Conservation (phyloP, 2,797 vertebrate genomes). For the Potorous gilbertii region DNA sequence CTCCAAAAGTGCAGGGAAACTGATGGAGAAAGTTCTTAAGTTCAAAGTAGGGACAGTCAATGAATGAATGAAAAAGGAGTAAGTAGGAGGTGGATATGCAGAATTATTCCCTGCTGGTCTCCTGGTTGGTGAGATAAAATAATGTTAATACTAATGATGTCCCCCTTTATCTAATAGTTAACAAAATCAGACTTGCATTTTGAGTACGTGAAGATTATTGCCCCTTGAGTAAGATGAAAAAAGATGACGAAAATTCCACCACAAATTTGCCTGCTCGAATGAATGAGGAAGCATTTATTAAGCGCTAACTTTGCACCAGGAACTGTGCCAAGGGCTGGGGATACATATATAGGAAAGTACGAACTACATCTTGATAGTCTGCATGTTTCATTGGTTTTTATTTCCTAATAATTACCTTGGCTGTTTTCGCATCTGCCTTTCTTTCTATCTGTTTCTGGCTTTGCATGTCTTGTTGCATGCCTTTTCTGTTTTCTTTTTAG, state of each 20-base stretch:
- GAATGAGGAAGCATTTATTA: background rate
- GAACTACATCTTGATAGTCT: accelerated
- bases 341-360: background rate
- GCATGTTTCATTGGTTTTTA: accelerated
- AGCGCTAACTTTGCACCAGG: background rate
- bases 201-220: background rate
- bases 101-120: background rate
- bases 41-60: background rate
- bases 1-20: background rate
- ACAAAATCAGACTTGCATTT: background rate
- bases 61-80: background rate
- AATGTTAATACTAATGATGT: background rate
- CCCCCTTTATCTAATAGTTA: background rate
- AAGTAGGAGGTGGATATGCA: background rate
- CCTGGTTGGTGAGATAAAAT: background rate
- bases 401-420: too few relatives aligned
- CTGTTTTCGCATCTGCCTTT: too few relatives aligned
- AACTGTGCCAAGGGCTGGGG: background rate
- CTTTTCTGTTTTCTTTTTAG: constrained; percentile 16
- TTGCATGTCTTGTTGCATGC: background rate
- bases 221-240: background rate
- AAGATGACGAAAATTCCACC: background rate
- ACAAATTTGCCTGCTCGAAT: background rate
- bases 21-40: background rate
- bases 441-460: background rate